Evolutionary conservation across 2,113 vertebrate species (phyloP).

Genomic region (Rutilus rutilus): DNA sequence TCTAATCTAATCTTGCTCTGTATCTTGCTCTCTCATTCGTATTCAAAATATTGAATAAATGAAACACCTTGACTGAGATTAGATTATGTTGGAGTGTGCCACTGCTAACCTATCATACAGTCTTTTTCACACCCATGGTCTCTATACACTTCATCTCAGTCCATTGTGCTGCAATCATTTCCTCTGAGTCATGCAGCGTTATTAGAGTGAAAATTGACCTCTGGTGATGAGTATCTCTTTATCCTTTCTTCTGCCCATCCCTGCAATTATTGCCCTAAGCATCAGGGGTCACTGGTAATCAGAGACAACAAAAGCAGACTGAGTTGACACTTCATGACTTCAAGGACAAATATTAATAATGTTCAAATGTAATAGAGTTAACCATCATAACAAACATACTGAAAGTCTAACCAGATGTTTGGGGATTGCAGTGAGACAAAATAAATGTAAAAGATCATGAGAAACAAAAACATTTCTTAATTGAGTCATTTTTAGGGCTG

Average conservation of each 20-base stretch:
- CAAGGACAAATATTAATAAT: background rate
- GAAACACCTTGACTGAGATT: constrained; percentile 6
- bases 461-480: no score
- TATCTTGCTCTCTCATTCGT: no score
- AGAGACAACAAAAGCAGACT: background rate
- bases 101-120: background rate
- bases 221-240: background rate
- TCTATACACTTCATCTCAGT: background rate
- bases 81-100: background rate
- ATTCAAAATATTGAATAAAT: constrained; percentile 3
- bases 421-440: background rate
- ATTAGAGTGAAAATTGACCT: background rate
- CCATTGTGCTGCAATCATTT: background rate
- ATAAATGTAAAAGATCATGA: background rate
- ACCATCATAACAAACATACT: no score
- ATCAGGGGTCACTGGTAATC: background rate
- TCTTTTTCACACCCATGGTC: background rate
- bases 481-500: background rate
- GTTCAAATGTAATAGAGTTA: background rate
- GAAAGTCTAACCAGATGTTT: background rate
- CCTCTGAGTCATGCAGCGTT: background rate
- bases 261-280: background rate
- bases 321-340: background rate
- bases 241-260: background rate
- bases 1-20: no score